These are phyloP conservation scores for Omphaloscelis lunosa DNA, from an alignment of 2,888 invertebrate species.

Conservation along the genomic window DNA sequence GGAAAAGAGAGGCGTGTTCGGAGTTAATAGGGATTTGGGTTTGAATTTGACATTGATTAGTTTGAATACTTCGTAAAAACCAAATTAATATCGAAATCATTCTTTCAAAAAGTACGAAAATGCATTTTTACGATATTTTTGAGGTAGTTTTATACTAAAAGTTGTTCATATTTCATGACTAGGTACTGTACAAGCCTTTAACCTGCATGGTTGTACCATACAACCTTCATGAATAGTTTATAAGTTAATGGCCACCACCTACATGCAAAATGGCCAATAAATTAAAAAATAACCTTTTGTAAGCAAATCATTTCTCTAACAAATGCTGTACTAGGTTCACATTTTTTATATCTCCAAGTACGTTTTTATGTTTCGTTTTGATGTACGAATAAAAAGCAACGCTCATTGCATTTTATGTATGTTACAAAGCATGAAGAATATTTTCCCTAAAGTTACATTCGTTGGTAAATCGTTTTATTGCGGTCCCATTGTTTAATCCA, in stretches of 20 bases:
- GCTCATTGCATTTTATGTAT: conserved; percentile 43
- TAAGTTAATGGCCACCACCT: not conserved
- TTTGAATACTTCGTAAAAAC: not conserved
- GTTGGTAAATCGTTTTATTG: conserved; percentile 17
- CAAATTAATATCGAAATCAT: not conserved
- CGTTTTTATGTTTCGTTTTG: conserved; percentile 27
- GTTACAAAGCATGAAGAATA: conserved; percentile 22
- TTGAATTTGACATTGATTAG: not conserved
- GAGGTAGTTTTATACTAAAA: not conserved
- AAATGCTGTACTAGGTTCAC: not conserved
- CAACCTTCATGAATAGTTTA: no score
- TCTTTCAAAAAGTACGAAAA: not conserved
- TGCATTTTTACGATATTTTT: not conserved
- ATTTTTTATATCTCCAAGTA: not conserved
- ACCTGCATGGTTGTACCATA: no score
- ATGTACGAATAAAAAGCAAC: conserved; percentile 33
- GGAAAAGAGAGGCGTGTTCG: conserved; percentile 6
- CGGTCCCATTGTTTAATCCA: not conserved
- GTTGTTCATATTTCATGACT: not conserved
- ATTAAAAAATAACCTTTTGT: no score
- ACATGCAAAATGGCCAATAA: not conserved
- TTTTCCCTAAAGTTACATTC: conserved; percentile 2
- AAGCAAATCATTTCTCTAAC: not conserved
- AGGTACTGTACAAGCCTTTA: not conserved
- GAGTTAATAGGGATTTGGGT: not conserved